A percentile compares a stretch with the other conserved stretches of the same genome.
phyloP scores from a whole-genome alignment of 1,140 invertebrate genomes.

The Wiebesia pumilae region DNA sequence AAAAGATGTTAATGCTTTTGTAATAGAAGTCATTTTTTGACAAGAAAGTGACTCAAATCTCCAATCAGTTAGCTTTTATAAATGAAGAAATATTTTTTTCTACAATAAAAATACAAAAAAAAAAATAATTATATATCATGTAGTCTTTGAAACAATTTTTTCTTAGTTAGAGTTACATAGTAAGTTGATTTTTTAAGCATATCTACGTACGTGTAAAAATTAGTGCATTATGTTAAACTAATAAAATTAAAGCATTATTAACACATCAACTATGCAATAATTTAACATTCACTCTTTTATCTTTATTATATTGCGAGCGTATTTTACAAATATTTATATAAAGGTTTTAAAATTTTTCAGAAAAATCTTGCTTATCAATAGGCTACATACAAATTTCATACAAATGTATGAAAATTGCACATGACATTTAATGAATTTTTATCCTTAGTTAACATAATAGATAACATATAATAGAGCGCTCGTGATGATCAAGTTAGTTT shows the following conservation, averaged over 20 bases:
- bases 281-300: neutral
- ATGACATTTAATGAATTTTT: neutral
- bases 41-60: no score
- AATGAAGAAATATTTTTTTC: neutral
- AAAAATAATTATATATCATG: neutral
- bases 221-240: neutral
- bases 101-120: neutral
- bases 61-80: neutral
- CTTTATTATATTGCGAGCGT: neutral
- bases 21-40: no score
- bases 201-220: neutral
- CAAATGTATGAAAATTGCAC: neutral
- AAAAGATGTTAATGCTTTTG: no score
- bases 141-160: constrained; percentile 20
- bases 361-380: neutral
- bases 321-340: constrained; percentile 15
- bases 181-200: constrained; percentile 15
- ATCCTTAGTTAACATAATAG: neutral
- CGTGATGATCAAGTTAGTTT: no score
- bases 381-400: no score
- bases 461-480: neutral
- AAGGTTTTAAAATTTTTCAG: neutral
- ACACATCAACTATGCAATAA: neutral
- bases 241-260: neutral
- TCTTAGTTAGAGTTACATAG: neutral